These are phyloP conservation scores for Dicyrtoma fusca DNA, from an alignment of 2,888 invertebrate genomes.

Conservation along the genomic window DNA sequence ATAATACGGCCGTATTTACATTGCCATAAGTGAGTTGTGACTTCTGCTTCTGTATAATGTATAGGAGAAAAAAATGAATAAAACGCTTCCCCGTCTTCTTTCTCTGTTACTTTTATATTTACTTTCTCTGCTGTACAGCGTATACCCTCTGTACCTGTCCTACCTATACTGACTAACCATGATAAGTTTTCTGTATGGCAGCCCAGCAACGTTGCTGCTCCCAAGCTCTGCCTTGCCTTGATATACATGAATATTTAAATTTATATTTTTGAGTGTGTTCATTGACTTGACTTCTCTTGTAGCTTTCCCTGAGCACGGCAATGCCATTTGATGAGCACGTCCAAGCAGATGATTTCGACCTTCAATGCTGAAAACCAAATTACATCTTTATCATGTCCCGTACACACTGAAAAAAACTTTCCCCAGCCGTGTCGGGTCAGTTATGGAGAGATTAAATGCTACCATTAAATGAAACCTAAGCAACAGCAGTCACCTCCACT, in stretches of 20 bases:
- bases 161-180: too few relatives aligned
- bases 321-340: slow-evolving; percentile 32
- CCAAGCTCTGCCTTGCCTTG: not conserved
- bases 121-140: not conserved
- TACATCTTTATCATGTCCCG: too few relatives aligned
- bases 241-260: slow-evolving; percentile 1
- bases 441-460: too few relatives aligned
- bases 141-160: too few relatives aligned
- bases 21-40: not conserved
- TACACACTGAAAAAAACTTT: too few relatives aligned
- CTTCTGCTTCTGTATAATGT: too few relatives aligned
- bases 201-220: not conserved
- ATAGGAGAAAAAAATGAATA: not conserved
- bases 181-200: too few relatives aligned
- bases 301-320: slow-evolving; percentile 34
- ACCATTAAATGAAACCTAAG: too few relatives aligned
- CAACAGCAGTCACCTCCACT: too few relatives aligned
- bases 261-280: not conserved
- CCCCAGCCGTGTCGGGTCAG: too few relatives aligned
- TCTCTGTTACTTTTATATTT: too few relatives aligned
- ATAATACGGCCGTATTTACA: not conserved
- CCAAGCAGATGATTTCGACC: slow-evolving; percentile 31
- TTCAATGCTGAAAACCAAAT: slow-evolving; percentile 15
- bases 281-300: slow-evolving; percentile 19
- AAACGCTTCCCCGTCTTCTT: not conserved